Base-by-base conservation (phyloP, 2,888 invertebrate species). In the Eristalinus sepulchralis region DNA sequence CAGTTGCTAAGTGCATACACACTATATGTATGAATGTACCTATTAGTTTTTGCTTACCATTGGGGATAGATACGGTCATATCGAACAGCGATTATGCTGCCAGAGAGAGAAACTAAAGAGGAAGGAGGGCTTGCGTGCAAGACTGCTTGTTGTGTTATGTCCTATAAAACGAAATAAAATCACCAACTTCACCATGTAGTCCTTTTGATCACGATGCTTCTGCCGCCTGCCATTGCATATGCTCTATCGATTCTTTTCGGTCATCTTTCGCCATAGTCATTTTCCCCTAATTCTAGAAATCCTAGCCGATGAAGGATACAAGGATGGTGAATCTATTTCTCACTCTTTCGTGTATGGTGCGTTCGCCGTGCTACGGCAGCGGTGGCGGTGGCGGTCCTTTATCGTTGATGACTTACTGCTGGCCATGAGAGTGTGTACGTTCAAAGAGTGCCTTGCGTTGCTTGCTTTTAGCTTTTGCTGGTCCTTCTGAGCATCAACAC, bases 261-360 rank as follows among this genome's bases (percentile, higher is more conserved):
- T 79, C 83, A 83, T 86, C 86, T 86, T 86, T 86, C 83, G 75
- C 71, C 83, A 75, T 78, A 75, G 78, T 55, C 75, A 68, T 83
- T 86, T 85, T 78, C 83, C 86, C 83, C 86, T 83, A 79, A 83
- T 86, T 83, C 83, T 76, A 78, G 66, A 79, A 82, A 75, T 79
- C 70, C 83, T 75, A 71, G 73, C 66, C 78, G 85, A 78, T 72
- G 77, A 85, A 85, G 77, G 76, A 81, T 81, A 64, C 81, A 68
- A 70, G 67, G 59, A 55, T 47, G 62, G 63, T 34, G 68, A 63
- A 72, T 57, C 72, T 64, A 60, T 70, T 62, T 73, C 85, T 73
- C 82, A 73, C 64, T 64, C 77, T 60, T 33, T 59, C 75, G 27
- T 57, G 47, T 64, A 64, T 57, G 60, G 66, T 72, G 80, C 80